phyloP scores from a whole-genome alignment of 2,113 vertebrate genomes.

The Rhea pennata region DNA sequence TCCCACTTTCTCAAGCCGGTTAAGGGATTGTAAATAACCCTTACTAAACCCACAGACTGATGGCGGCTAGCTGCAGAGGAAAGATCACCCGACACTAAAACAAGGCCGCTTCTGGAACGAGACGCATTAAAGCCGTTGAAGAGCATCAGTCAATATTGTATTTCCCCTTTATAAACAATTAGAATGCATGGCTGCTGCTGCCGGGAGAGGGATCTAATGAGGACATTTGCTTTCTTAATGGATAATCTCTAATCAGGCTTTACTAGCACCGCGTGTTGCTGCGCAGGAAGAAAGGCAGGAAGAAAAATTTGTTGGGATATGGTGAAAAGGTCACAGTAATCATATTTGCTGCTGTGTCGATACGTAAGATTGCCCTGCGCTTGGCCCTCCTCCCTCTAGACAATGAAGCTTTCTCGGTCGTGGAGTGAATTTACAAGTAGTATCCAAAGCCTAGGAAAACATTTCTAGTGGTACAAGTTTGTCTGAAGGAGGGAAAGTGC shows the following conservation, averaged over 20 bases:
- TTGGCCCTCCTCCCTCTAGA: conserved; percentile 29
- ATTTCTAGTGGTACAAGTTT: neutral
- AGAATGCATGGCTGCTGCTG: conserved; percentile 26
- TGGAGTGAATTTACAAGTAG: neutral
- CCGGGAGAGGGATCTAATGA: conserved; percentile 30
- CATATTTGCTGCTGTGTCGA: conserved; percentile 3
- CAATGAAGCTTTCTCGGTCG: neutral
- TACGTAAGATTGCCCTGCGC: neutral
- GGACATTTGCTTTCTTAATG: conserved; percentile 40
- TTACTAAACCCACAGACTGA: neutral
- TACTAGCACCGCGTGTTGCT: conserved; percentile 19
- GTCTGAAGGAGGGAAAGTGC: conserved; percentile 11
- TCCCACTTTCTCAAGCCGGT: neutral
- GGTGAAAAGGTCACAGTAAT: conserved; percentile 57
- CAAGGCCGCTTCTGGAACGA: neutral
- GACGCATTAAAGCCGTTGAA: neutral
- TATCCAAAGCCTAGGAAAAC: conserved; percentile 37
- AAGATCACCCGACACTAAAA: neutral
- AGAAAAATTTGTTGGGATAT: conserved; percentile 23
- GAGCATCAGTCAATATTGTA: neutral
- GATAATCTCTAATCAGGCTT: conserved; percentile 44
- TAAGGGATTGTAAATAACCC: neutral
- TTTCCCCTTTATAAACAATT: neutral
- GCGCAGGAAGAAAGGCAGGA: neutral
- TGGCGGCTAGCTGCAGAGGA: rapidly evolving